Conservation (phyloP, 1,140 invertebrate genomes). For the Neocloeon triangulifer region DNA sequence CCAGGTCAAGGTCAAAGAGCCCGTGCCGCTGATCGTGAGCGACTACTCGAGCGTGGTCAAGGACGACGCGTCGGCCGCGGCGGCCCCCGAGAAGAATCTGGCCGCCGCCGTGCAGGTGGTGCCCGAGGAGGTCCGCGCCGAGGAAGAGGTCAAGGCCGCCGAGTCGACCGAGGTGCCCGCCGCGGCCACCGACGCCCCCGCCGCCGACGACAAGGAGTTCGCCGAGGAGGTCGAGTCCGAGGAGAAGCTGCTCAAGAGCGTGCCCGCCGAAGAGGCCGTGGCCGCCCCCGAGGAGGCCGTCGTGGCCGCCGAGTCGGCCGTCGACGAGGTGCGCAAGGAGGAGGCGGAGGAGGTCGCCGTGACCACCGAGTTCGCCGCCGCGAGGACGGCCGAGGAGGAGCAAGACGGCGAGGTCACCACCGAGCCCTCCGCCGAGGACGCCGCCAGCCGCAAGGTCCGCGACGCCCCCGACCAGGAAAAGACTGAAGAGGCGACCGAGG, state of each 20-base stretch:
- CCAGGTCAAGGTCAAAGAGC: too few relatives aligned
- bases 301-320: not conserved
- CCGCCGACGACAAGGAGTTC: not conserved
- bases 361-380: too few relatives aligned
- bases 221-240: constrained; percentile 4
- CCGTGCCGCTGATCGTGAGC: constrained; percentile 16
- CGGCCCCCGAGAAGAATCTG: too few relatives aligned
- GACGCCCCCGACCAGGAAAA: too few relatives aligned
- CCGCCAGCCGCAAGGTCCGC: too few relatives aligned
- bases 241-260: constrained; percentile 7
- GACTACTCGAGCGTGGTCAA: constrained; percentile 18
- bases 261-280: constrained; percentile 4
- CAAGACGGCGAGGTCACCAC: too few relatives aligned
- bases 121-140: constrained; percentile 10
- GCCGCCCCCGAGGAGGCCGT: constrained; percentile 5
- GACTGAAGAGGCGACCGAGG: constrained; percentile 9
- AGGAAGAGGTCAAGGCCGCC: too few relatives aligned
- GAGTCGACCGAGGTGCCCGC: too few relatives aligned
- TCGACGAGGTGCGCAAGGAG: constrained; percentile 5
- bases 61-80: constrained; percentile 8
- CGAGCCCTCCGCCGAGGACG: too few relatives aligned
- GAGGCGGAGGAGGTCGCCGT: not conserved
- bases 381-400: too few relatives aligned
- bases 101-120: constrained; percentile 7
- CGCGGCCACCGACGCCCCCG: constrained; percentile 4